These are phyloP conservation scores for Laupala kohalensis DNA, from an alignment of 1,140 invertebrate species.

Conservation along the genomic window DNA sequence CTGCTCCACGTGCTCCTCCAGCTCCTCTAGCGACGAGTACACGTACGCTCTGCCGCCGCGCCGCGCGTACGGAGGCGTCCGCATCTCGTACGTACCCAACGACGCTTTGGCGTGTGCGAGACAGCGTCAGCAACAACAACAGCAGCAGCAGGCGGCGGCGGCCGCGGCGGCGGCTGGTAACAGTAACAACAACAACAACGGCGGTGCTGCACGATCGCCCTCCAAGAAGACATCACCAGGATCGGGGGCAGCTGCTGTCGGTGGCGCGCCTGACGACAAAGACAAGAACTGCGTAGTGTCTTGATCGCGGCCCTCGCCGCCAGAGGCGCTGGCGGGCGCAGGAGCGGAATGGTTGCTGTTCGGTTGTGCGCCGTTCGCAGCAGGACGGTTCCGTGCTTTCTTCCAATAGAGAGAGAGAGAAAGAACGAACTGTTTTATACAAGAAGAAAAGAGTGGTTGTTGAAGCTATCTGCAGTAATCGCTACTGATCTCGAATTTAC, in stretches of 20 bases:
- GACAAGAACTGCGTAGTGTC: conserved; percentile 60
- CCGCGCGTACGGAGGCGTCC: conserved; percentile 73
- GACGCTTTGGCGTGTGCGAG: conserved; percentile 67
- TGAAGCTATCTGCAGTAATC: neutral
- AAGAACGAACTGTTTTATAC: neutral
- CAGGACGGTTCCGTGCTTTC: neutral
- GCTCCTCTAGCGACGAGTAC: conserved; percentile 67
- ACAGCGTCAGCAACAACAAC: conserved; percentile 37
- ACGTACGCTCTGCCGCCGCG: conserved; percentile 83
- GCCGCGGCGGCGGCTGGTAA: conserved; percentile 9
- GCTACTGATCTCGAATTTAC: no score
- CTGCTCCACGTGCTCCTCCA: conserved; percentile 76
- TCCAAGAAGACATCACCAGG: conserved; percentile 19
- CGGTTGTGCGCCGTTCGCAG: neutral
- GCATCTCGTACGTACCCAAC: conserved; percentile 81
- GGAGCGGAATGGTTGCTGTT: neutral
- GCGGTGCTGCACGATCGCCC: conserved; percentile 17
- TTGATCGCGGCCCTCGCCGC: conserved; percentile 30
- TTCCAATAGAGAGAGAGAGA: neutral
- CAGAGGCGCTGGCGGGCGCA: neutral
- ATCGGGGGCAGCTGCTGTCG: conserved; percentile 16
- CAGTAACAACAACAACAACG: no score
- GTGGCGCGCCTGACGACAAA: conserved; percentile 21
- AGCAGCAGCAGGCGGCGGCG: conserved; percentile 25
- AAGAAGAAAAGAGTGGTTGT: neutral